Evolutionary conservation across 2,113 vertebrate genomes (phyloP).

Genomic region (Misgurnus anguillicaudatus): DNA sequence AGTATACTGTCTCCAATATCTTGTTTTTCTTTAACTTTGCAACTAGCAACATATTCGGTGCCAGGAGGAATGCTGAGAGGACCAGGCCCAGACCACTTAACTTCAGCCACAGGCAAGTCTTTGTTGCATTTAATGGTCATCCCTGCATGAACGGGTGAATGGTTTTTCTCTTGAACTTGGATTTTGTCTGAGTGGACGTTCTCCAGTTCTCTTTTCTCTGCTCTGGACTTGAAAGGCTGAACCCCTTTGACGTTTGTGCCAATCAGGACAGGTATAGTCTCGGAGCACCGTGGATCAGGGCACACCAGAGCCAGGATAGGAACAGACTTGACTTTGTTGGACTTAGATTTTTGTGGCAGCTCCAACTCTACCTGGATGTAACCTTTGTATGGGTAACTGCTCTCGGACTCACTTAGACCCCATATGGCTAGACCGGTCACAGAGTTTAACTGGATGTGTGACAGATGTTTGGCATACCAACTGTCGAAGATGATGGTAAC

Average conservation of each 20-base stretch:
- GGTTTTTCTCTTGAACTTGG: not conserved
- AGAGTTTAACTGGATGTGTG: slow-evolving; percentile 1
- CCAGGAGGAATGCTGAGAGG: slow-evolving; percentile 3
- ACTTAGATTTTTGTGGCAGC: not conserved
- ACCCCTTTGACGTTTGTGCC: not conserved
- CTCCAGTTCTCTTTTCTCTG: not conserved
- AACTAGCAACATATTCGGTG: not conserved
- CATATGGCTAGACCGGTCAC: slow-evolving; percentile 25
- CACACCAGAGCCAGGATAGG: not conserved
- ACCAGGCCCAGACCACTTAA: not conserved
- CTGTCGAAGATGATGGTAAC: slow-evolving; percentile 44
- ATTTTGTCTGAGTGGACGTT: not conserved
- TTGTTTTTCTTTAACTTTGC: slow-evolving; percentile 10
- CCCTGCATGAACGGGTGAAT: not conserved
- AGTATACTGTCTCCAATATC: not conserved
- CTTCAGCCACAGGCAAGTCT: slow-evolving; percentile 4
- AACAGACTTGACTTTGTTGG: not conserved
- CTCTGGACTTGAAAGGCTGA: not conserved
- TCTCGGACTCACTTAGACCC: slow-evolving; percentile 11
- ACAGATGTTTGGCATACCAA: slow-evolving; percentile 30
- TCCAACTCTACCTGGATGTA: slow-evolving; percentile 15
- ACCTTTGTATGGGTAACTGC: slow-evolving; percentile 12
- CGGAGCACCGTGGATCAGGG: not conserved
- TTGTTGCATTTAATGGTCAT: not conserved
- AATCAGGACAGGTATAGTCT: not conserved